Base-by-base conservation (phyloP, 2,113 vertebrate genomes). In the Perca schrenkii region DNA sequence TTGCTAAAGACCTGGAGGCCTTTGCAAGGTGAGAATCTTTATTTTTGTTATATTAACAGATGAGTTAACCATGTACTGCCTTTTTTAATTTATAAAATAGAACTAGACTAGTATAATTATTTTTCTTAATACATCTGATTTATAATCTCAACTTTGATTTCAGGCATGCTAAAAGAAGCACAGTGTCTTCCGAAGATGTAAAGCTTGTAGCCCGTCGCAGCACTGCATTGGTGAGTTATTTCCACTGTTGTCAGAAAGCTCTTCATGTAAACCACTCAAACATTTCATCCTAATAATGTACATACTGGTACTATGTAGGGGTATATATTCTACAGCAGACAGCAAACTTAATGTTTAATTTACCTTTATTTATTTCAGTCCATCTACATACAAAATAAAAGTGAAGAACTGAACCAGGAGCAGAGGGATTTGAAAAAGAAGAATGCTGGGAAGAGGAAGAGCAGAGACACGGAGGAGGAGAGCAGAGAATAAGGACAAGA, bases 1-100 rank as follows among this genome's bases (percentile, higher is more conserved):
- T 99, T 95, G 97, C 97, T 6, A 97, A 92, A 89, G 98, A 99
- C 91, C 94, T 99, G 49, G 98, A 99, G 86, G 95, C 97, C 78
- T 99, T 99, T 94, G 96, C 98, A 53, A 97, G 96, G 98, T 99
- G 92, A 84, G 93, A 4, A 25, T 56, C 2, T 22, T 62, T 28
- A 0, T 22, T 61, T 54, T 31, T 66, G 0, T 34, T 13, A 36
- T 68, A 31, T 64, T 56, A 34, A 61, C 17, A 19, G 15, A 8
- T 16, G 3, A 43, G 0, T 46, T 34, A 22, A 11, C 2, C 13
- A 7, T 60, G 2, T n/a, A 43, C 4, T 43, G 2, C 19, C 25
- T 57, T 62, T 62, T 57, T 62, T 62, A 19, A 43, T 28, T 50
- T 22, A 47, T 15, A 25, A 47, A 75, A 43, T 21, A 46, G 1